phyloP scores from a whole-genome alignment of 1,140 invertebrate species.

The Scaptodrosophila lebanonensis region DNA sequence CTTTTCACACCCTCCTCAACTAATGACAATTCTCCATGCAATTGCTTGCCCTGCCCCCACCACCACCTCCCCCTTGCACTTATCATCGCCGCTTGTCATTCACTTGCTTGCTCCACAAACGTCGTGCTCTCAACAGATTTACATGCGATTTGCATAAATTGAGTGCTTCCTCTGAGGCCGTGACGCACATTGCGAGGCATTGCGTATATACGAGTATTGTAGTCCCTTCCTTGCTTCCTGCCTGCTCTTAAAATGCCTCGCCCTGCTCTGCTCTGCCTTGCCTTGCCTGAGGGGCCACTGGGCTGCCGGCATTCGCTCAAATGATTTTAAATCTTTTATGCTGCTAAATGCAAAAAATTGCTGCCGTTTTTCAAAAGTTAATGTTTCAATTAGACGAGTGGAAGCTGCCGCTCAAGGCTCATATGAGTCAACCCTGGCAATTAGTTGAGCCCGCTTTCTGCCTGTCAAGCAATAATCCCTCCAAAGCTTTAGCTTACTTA shows the following conservation, averaged over 20 bases:
- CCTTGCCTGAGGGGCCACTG: not conserved
- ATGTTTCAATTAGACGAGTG: conserved; percentile 71
- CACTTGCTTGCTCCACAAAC: not conserved
- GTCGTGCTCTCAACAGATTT: conserved; percentile 64
- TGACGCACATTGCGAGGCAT: conserved; percentile 27
- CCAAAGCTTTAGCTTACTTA: not conserved
- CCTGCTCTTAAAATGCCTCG: conserved; percentile 1
- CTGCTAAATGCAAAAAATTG: conserved; percentile 41
- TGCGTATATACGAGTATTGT: conserved; percentile 30
- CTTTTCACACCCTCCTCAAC: not conserved
- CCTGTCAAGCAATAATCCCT: conserved; percentile 8
- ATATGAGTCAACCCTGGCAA: conserved; percentile 18
- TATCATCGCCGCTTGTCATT: not conserved
- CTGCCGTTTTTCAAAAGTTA: conserved; percentile 64
- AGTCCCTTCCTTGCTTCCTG: conserved; percentile 23
- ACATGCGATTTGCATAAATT: conserved; percentile 76
- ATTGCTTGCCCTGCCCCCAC: not conserved
- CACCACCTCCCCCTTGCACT: not conserved
- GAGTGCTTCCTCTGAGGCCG: conserved; percentile 70
- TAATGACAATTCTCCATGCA: conserved; percentile 29
- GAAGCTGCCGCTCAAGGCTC: not conserved
- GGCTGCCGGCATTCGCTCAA: conserved; percentile 19
- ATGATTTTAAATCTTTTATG: conserved; percentile 72
- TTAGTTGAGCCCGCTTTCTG: conserved; percentile 35
- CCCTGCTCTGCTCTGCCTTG: conserved; percentile 1